These are phyloP conservation scores for Synanthedon tipuliformis DNA, from an alignment of 2,888 invertebrate genomes.

Conservation along the genomic window DNA sequence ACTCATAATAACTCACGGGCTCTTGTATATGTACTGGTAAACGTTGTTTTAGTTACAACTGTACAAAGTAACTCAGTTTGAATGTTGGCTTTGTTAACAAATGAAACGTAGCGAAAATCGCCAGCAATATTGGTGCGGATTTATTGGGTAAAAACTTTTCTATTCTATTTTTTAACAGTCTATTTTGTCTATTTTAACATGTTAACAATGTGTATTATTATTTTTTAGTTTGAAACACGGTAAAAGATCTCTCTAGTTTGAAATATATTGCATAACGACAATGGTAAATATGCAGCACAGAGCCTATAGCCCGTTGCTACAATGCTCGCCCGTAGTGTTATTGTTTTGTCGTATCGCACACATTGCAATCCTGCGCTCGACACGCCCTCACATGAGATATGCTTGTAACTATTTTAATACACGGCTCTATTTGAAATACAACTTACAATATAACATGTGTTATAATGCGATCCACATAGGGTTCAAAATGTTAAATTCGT, in stretches of 20 bases:
- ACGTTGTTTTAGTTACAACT: neutral
- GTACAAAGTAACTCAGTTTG: neutral
- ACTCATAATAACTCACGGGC: too few relatives aligned
- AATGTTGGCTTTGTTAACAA: neutral
- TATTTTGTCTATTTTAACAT: too few relatives aligned
- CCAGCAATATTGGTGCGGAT: neutral
- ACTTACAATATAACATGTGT: too few relatives aligned
- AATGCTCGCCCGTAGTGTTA: neutral
- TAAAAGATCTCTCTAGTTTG: too few relatives aligned
- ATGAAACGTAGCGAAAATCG: neutral
- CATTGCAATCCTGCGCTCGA: neutral
- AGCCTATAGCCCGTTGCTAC: neutral
- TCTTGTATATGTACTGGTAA: too few relatives aligned
- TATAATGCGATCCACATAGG: too few relatives aligned
- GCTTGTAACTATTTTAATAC: neutral
- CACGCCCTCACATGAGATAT: neutral
- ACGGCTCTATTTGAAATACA: neutral
- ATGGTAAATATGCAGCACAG: neutral
- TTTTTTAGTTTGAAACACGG: too few relatives aligned
- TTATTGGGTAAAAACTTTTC: neutral
- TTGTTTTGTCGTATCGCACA: neutral
- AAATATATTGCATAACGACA: neutral
- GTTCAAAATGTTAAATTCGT: too few relatives aligned
- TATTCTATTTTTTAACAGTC: neutral
- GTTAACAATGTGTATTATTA: too few relatives aligned